Evolutionary conservation across 1,140 invertebrate species (phyloP), one percentile per base, ranked within the genome.

Genomic region (Aphidius ervi): DNA sequence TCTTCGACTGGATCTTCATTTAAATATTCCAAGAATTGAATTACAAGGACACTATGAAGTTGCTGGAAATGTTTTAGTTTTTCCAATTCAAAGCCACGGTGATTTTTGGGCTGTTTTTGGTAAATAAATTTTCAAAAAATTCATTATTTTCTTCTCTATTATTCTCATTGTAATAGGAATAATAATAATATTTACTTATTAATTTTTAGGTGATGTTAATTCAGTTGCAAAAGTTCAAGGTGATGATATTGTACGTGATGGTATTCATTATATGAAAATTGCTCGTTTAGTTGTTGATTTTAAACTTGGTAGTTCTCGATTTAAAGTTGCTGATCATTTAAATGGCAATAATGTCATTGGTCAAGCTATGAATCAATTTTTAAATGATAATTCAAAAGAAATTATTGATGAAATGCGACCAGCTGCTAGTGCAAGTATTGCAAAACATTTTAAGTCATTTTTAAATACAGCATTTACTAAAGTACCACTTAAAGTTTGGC

Each of bases 371-470:
- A 91, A 91, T 74, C 88, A 90, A 63, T 93, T 93, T 71, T 77
- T 93, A 9, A 93, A 93, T 78, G 88, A 90, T 69, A 92, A 93
- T 68, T 85, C 88, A 0, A 86, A 89, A 37, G 90, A 92, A 70
- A 91, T 93, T 46, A 90, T 93, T 49, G 85, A 88, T 23, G 91
- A 93, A 74, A 88, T 93, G 85, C 84, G 88, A 73, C 89, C 90
- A 3, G 90, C 90, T 4, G 88, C 90, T 0, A 85, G 87, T 5
- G 70, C 81, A 6, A 87, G 88, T 59, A 87, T 93, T 63, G 86
- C 86, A 1, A 88, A 88, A 67, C 88, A 92, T 67, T 92, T 92
- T 75, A 87, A 88, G 68, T 81, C 83, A 1, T 88, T 92, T 71
- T 82, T 92, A 53, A 91, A 92, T 66, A 83, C 82, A 20, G 89